Evolutionary conservation across 1,140 invertebrate genomes (phyloP).

Genomic region (Dreissena polymorpha): DNA sequence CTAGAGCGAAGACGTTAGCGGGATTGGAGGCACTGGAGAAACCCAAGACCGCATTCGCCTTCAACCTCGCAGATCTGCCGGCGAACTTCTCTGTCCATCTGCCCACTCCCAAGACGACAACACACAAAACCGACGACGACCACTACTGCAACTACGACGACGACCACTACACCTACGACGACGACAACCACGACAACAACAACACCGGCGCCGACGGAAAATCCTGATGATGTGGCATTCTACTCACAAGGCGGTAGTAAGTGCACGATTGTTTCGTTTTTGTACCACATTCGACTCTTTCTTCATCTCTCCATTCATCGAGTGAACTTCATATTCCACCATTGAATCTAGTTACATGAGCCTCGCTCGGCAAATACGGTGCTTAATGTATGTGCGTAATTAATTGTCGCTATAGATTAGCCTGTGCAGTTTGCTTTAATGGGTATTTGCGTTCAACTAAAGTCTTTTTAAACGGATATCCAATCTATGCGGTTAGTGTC

Average conservation of each 20-base stretch:
- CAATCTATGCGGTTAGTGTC: no score
- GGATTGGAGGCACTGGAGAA: no score
- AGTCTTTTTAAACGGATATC: no score
- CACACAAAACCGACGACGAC: neutral
- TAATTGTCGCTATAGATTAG: neutral
- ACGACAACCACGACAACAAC: constrained; percentile 41
- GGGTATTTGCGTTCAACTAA: no score
- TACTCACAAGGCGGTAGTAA: constrained; percentile 33
- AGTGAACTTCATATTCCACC: neutral
- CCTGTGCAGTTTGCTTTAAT: neutral
- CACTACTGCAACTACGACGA: neutral
- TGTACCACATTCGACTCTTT: neutral
- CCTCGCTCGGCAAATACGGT: neutral
- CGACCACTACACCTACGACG: constrained; percentile 39
- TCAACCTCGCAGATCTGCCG: no score
- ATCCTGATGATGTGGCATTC: constrained; percentile 25
- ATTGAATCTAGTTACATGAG: neutral
- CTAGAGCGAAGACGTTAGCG: no score
- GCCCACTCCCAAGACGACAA: neutral
- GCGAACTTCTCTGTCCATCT: no score
- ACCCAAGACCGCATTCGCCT: no score
- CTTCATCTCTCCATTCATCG: neutral
- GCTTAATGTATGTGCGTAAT: no score
- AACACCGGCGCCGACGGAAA: neutral
- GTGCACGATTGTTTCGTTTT: neutral